Conservation (phyloP, 2,113 vertebrate species). For the Recurvirostra avosetta region DNA sequence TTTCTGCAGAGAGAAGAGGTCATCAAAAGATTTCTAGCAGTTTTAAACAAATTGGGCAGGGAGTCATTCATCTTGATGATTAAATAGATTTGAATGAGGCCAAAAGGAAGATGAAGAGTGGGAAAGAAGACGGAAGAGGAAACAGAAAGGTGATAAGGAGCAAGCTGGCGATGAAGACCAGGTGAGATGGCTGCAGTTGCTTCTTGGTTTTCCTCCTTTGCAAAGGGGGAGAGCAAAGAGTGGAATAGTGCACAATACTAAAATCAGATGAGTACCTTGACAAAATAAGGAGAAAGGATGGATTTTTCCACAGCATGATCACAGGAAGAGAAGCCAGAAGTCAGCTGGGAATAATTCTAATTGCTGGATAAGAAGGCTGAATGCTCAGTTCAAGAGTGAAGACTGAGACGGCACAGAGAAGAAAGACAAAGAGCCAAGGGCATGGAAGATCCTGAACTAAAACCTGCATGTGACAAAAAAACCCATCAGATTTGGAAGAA, state of each 20-base stretch:
- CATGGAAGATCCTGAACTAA: not conserved
- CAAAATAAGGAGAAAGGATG: not conserved
- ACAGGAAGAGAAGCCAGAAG: not conserved
- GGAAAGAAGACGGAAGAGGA: not conserved
- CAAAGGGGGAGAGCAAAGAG: not conserved
- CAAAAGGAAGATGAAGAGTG: not conserved
- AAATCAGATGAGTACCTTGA: not conserved
- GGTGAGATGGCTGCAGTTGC: not conserved
- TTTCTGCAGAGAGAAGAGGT: not conserved
- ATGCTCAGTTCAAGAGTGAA: not conserved
- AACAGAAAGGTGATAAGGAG: not conserved
- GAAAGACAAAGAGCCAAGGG: not conserved
- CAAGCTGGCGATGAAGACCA: not conserved
- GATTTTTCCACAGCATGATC: not conserved
- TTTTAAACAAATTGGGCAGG: not conserved
- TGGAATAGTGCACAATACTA: not conserved
- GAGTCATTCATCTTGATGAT: not conserved
- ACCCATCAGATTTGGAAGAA: not conserved
- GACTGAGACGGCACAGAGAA: not conserved
- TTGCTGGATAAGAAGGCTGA: not conserved
- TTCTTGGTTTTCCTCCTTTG: not conserved
- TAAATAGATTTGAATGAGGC: not conserved
- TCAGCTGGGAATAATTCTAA: not conserved
- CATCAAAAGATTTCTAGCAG: not conserved
- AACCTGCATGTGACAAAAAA: not conserved